These are phyloP conservation scores for Diabrotica balteata DNA, from an alignment of 2,888 invertebrate genomes.

Conservation along the genomic window DNA sequence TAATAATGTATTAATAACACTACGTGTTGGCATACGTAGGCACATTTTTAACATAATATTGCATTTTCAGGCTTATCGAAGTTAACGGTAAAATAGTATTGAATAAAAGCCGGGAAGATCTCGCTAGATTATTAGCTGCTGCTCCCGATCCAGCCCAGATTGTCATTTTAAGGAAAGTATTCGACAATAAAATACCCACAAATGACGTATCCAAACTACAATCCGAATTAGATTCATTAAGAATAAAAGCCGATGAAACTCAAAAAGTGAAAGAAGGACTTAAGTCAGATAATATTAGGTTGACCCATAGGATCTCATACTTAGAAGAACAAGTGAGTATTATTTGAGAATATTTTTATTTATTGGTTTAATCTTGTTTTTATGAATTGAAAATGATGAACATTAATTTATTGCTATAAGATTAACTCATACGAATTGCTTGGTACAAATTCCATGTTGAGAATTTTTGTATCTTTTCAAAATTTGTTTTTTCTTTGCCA, in stretches of 20 bases:
- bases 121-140: constrained; percentile 70
- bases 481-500: too few relatives aligned
- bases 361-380: too few relatives aligned
- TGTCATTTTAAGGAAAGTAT: constrained; percentile 65
- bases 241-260: constrained; percentile 69
- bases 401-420: too few relatives aligned
- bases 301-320: constrained; percentile 88
- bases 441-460: too few relatives aligned
- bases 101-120: constrained; percentile 73
- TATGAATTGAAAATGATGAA: too few relatives aligned
- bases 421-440: too few relatives aligned
- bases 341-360: constrained; percentile 3
- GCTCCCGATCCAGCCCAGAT: constrained; percentile 70
- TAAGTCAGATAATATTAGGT: constrained; percentile 80
- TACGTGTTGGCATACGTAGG: too few relatives aligned
- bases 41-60: neutral
- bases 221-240: constrained; percentile 67
- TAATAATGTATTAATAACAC: too few relatives aligned
- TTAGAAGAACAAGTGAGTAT: constrained; percentile 82
- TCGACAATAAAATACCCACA: constrained; percentile 48
- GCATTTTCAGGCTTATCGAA: constrained; percentile 72
- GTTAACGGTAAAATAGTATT: constrained; percentile 81
- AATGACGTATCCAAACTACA: constrained; percentile 65
- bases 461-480: too few relatives aligned
- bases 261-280: constrained; percentile 70